A percentile compares a stretch with the other conserved stretches of the same genome.
phyloP scores from a whole-genome alignment of 2,113 vertebrate species.

The Lepus americanus region DNA sequence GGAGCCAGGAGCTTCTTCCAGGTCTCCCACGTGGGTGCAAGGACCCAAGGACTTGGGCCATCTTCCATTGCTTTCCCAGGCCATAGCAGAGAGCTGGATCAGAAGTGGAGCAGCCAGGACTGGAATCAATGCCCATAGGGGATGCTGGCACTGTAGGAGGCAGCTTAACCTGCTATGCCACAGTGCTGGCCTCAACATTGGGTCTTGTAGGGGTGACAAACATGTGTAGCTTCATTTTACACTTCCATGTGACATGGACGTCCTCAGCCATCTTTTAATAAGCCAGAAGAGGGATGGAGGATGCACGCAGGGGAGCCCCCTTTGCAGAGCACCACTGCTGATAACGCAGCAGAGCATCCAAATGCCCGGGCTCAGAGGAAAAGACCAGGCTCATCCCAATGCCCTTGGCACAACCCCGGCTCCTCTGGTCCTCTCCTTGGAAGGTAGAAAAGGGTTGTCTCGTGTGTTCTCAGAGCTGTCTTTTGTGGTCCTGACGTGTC shows the following conservation, averaged over 20 bases:
- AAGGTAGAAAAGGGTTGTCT: neutral
- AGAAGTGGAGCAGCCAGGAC: too few relatives aligned
- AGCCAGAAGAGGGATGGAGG: neutral
- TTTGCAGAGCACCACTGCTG: neutral
- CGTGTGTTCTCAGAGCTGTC: neutral
- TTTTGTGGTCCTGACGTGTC: neutral
- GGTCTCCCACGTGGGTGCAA: too few relatives aligned
- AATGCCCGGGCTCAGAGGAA: neutral
- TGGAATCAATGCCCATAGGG: too few relatives aligned
- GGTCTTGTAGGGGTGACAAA: conserved; percentile 8
- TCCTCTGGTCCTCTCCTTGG: neutral
- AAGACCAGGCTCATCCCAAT: neutral
- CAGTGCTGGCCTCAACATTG: neutral
- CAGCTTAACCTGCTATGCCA: too few relatives aligned
- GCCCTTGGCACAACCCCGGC: neutral
- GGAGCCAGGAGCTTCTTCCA: too few relatives aligned
- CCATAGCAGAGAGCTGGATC: too few relatives aligned
- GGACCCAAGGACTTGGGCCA: too few relatives aligned
- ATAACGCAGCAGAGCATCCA: neutral
- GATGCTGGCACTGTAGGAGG: too few relatives aligned
- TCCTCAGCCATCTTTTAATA: neutral
- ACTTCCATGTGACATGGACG: neutral
- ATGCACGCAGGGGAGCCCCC: neutral
- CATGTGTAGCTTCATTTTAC: neutral
- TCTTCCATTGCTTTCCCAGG: too few relatives aligned